A percentile compares a stretch with the other conserved stretches of the same genome.
These are phyloP conservation scores for Diarsia mendica DNA, from an alignment of 2,888 invertebrate genomes.

Conservation along the genomic window DNA sequence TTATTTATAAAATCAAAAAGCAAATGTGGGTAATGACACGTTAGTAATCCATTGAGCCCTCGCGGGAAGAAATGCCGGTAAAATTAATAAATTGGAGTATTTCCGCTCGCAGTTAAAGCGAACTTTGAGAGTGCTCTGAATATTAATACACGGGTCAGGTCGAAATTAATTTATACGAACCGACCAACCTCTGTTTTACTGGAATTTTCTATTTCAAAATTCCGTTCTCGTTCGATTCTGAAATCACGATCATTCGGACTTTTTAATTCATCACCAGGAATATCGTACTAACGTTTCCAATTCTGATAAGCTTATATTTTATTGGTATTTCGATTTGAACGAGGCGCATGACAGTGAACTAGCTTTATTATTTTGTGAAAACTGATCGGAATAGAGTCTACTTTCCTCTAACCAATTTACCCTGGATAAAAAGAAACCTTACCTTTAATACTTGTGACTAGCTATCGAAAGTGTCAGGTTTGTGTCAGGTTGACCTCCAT, in stretches of 20 bases:
- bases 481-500: constrained; percentile 21
- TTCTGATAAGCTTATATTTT: constrained; percentile 48
- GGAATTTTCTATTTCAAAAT: constrained; percentile 85
- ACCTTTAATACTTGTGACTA: not conserved
- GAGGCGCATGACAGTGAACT: not conserved
- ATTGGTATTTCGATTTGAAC: constrained; percentile 26
- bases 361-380: not conserved
- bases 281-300: constrained; percentile 50
- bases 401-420: not conserved
- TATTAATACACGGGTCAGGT: constrained; percentile 88
- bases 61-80: constrained; percentile 77
- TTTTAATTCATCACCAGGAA: constrained; percentile 63
- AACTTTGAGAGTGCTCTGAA: constrained; percentile 88
- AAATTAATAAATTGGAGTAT: constrained; percentile 87
- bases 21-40: constrained; percentile 70
- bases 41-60: constrained; percentile 71
- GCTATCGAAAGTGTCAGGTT: constrained; percentile 12
- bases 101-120: constrained; percentile 85
- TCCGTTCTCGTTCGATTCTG: constrained; percentile 79
- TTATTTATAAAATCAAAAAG: constrained; percentile 62
- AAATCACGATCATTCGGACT: constrained; percentile 76
- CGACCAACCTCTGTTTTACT: constrained; percentile 83
- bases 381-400: no score
- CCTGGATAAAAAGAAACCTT: not conserved
- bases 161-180: constrained; percentile 88